A percentile compares a stretch with the other conserved stretches of the same genome.
These are phyloP conservation scores for Heliothis subflexa DNA, from an alignment of 1,140 invertebrate genomes.

Conservation along the genomic window DNA sequence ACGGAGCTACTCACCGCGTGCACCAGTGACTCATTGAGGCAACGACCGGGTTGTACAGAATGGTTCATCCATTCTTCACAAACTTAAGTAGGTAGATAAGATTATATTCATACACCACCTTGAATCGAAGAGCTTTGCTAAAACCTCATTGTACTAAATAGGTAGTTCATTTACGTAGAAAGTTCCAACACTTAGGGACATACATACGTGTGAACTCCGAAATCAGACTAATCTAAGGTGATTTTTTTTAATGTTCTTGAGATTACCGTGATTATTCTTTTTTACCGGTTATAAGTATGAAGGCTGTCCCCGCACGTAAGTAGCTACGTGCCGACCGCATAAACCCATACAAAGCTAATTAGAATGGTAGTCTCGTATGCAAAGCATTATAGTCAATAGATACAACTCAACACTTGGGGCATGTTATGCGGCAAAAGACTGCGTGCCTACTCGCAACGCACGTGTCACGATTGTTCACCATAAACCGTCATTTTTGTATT, in stretches of 20 bases:
- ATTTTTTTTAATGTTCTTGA: background rate
- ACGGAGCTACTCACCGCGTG: slow-evolving; percentile 55
- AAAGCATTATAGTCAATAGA: slow-evolving; percentile 58
- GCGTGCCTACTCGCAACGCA: slow-evolving; percentile 55
- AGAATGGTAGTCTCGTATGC: slow-evolving; percentile 67
- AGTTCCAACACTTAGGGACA: too few relatives aligned
- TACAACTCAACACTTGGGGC: slow-evolving; percentile 57
- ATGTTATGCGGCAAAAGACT: slow-evolving; percentile 46
- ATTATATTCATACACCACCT: background rate
- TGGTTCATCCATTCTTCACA: slow-evolving; percentile 38
- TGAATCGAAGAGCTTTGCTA: background rate
- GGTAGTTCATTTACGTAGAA: too few relatives aligned
- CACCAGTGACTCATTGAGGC: slow-evolving; percentile 72
- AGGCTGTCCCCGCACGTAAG: slow-evolving; percentile 12
- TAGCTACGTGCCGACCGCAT: slow-evolving; percentile 26
- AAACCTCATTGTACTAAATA: background rate
- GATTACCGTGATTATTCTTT: background rate
- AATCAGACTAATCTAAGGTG: background rate
- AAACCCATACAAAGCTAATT: slow-evolving; percentile 68
- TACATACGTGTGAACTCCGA: too few relatives aligned
- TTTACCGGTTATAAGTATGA: slow-evolving; percentile 4
- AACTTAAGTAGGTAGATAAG: background rate
- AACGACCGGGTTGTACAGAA: slow-evolving; percentile 67
- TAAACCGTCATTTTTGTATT: slow-evolving; percentile 1
- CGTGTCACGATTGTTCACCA: slow-evolving; percentile 66